Evolutionary conservation across 2,113 vertebrate genomes (phyloP), one percentile per base, ranked within the genome.

Genomic region (Myiagra hebetior): DNA sequence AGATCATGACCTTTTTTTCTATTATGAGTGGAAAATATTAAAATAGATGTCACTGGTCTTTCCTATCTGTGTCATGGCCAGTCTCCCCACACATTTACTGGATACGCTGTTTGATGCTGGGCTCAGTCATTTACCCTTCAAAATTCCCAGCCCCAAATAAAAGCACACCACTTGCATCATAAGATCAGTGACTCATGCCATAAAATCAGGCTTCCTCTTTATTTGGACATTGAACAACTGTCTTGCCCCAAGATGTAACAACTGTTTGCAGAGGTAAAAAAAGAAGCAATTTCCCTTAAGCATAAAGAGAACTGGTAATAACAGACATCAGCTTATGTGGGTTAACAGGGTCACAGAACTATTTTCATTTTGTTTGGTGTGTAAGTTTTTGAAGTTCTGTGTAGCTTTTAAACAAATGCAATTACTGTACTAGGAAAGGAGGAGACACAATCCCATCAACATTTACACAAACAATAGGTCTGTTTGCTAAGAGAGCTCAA

Each of bases 171-270:
- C 28, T 95, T 95, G 73, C 80, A 96, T 93, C 91, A 89, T 85
- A 79, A 79, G 53, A 68, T 77, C 62, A 77, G 19, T 91, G 93
- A 92, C 37, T 95, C 83, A 68, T 7, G 49, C 57, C 70, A 64
- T 50, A 83, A 94, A 95, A 94, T 80, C 79, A 96, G 57, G 11
- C 52, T 96, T 97, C 91, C 91, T 94, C 87, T 93, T 96, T 91
- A 68, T 86, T 63, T 82, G 72, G 84, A 56, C 55, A 55, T 64
- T 90, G 89, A 95, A 87, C 69, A 93, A 93, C 79, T 85, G 85
- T 13, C 42, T 64, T 94, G 76, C 93, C 82, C 68, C 55, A 89
- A 95, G 69, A 91, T 26, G 63, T 24, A 95, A 82, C 89, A 96
- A 97, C 79, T 89, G 30, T 82, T 93, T 93, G 85, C 73, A 67